phyloP scores from a whole-genome alignment of 2,797 vertebrate species.

The Rachycentron canadum region DNA sequence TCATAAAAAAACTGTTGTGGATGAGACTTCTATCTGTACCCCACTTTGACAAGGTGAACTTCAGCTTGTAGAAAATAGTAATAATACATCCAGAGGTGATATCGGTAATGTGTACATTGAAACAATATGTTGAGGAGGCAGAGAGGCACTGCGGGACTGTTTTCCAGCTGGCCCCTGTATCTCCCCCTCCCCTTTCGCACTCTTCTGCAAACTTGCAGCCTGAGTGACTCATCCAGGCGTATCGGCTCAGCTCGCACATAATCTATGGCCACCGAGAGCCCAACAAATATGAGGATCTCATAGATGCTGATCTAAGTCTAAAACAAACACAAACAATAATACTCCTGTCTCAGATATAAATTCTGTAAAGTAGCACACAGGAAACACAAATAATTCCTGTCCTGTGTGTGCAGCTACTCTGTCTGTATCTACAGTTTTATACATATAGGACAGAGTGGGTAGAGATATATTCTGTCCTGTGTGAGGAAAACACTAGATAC shows the following conservation, averaged over 20 bases:
- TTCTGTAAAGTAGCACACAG: neutral
- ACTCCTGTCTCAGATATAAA: neutral
- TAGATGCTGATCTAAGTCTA: constrained; percentile 16
- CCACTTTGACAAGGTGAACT: constrained; percentile 19
- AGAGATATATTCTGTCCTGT: constrained; percentile 2
- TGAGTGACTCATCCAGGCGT: constrained; percentile 88
- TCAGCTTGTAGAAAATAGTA: constrained; percentile 22
- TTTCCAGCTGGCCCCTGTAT: constrained; percentile 66
- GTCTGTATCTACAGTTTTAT: neutral
- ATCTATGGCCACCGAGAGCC: constrained; percentile 67
- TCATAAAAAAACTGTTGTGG: constrained; percentile 4
- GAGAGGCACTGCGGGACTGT: constrained; percentile 70
- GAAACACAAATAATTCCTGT: constrained; percentile 7
- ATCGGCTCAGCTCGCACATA: constrained; percentile 77
- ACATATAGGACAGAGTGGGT: neutral
- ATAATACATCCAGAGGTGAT: constrained; percentile 37
- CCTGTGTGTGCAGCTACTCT: neutral
- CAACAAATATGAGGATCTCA: constrained; percentile 49
- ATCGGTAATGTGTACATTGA: constrained; percentile 41
- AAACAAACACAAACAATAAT: constrained; percentile 33
- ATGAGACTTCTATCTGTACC: constrained; percentile 29
- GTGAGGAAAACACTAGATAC: neutral
- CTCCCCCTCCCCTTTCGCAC: constrained; percentile 74
- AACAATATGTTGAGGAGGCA: constrained; percentile 56
- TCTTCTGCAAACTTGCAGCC: constrained; percentile 88